These are phyloP conservation scores for Apistogramma diplotaenia DNA, from an alignment of 2,113 vertebrate species.

Conservation along the genomic window DNA sequence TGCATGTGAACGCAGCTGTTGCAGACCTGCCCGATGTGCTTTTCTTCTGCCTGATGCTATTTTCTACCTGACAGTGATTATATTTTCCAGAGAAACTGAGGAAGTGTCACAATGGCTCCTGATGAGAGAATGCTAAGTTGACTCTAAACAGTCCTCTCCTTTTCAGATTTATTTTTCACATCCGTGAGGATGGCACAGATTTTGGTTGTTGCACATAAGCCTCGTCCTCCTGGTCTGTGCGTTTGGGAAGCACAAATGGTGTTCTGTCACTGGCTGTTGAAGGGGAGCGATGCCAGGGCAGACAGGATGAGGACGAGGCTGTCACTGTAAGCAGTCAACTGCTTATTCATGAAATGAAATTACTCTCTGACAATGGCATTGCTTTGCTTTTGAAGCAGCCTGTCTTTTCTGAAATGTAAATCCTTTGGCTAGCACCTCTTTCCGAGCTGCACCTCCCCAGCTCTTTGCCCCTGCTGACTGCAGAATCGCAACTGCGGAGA, in stretches of 20 bases:
- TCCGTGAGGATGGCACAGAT: conserved; percentile 37
- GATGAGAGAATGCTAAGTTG: neutral
- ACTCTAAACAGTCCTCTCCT: conserved; percentile 8
- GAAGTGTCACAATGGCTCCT: conserved; percentile 2
- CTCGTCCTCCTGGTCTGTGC: conserved; percentile 40
- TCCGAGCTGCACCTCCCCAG: conserved; percentile 15
- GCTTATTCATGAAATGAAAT: conserved; percentile 79
- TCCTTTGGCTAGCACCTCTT: conserved; percentile 58
- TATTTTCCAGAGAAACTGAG: conserved; percentile 2
- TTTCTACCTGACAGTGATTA: conserved; percentile 3
- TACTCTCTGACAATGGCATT: conserved; percentile 74
- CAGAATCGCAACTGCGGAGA: conserved; percentile 44
- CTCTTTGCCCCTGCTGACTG: conserved; percentile 42
- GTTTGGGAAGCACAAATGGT: conserved; percentile 56
- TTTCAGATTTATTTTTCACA: conserved; percentile 42
- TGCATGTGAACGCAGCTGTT: neutral
- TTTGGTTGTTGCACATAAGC: conserved; percentile 54
- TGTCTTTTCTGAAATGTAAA: conserved; percentile 72
- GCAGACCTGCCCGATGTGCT: neutral
- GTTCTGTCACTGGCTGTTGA: conserved; percentile 60
- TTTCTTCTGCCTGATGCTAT: neutral
- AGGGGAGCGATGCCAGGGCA: conserved; percentile 49
- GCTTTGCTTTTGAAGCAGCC: conserved; percentile 71
- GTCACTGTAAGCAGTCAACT: conserved; percentile 75
- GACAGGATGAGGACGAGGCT: conserved; percentile 66